phyloP scores from a whole-genome alignment of 2,888 invertebrate species.

The Ochropleura plecta region DNA sequence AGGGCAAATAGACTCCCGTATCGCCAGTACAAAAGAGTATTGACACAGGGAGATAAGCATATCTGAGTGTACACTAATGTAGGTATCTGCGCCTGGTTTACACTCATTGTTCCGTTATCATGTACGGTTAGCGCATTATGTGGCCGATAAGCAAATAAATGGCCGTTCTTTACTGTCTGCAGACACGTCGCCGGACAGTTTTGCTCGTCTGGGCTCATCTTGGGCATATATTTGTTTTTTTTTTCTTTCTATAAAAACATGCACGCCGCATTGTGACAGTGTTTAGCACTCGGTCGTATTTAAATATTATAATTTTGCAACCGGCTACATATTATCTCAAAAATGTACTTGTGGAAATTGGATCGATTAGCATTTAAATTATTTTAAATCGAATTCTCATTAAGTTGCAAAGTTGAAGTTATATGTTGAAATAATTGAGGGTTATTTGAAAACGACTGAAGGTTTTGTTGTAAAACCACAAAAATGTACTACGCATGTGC shows the following conservation, averaged over 20 bases:
- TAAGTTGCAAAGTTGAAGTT: conserved; percentile 14
- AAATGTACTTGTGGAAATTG: conserved; percentile 17
- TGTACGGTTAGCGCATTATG: conserved; percentile 86
- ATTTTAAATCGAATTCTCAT: conserved; percentile 15
- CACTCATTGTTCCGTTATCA: conserved; percentile 89
- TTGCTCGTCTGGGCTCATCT: conserved; percentile 61
- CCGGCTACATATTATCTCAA: conserved; percentile 10
- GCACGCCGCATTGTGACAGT: conserved; percentile 52
- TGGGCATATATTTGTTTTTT: conserved; percentile 47
- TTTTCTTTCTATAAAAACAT: conserved; percentile 24
- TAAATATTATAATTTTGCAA: conserved; percentile 23
- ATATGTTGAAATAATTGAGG: conserved; percentile 21
- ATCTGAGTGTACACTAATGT: conserved; percentile 86
- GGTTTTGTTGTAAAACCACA: background rate
- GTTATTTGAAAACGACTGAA: background rate
- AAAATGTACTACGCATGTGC: conserved; percentile 38
- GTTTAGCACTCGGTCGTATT: conserved; percentile 36
- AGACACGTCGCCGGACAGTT: conserved; percentile 68
- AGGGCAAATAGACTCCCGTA: conserved; percentile 88
- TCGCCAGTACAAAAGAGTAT: conserved; percentile 89
- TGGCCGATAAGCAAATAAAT: conserved; percentile 88
- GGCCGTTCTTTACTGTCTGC: conserved; percentile 71
- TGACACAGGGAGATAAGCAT: conserved; percentile 88
- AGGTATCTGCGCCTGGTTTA: conserved; percentile 83
- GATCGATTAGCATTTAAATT: conserved; percentile 28